Base-by-base conservation (phyloP, 2,888 invertebrate species). In the Catonia carolina region DNA sequence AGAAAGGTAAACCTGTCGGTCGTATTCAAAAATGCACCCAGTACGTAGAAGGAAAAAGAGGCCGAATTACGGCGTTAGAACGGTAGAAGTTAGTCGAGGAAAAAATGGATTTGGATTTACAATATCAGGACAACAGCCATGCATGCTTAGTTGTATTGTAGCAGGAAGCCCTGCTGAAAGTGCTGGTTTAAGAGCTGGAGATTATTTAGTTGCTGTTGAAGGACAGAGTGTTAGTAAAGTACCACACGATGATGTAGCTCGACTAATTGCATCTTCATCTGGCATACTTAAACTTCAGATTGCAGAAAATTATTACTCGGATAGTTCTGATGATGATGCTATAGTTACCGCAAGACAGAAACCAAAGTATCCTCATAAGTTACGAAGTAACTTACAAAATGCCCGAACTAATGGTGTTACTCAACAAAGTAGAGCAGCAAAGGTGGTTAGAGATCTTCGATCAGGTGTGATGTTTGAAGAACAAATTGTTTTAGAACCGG, bases 31-130 rank as follows among this genome's bases (percentile, higher is more conserved):
- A 23, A 81, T 84, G 76, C 78, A 84, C 71, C 78, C 78, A 14
- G 78, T 75, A 62, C 77, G 84, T 62, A 74, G 85, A 58, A 76
- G 84, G 60, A 85, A 85, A 74, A 85, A 85, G 73, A 77, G 84
- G 51, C 80, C 83, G 17, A 83, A 83, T 67, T 84, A 84, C 69
- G 84, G 88, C 35, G 84, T 89, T 61, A 81, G 89, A 62, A 85
- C 86, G 31, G 88, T 95, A 54, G 90, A 95, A 68, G 85, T 96
- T 39, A 80, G 83, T 7, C 79, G 95, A 61, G 93, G 95, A 2
- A 80, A 83, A 59, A 89, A 88, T 67, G 96, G 96, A 7, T 97
- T 93, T 71, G 96, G 97, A n/a, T 97, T 97, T 71, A 97, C 96
- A 18, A 95, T 97, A 69, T 94, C 95, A 1, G 96, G 96, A 2